phyloP scores from a whole-genome alignment of 2,888 invertebrate species.

The Argyra leucocephala region DNA sequence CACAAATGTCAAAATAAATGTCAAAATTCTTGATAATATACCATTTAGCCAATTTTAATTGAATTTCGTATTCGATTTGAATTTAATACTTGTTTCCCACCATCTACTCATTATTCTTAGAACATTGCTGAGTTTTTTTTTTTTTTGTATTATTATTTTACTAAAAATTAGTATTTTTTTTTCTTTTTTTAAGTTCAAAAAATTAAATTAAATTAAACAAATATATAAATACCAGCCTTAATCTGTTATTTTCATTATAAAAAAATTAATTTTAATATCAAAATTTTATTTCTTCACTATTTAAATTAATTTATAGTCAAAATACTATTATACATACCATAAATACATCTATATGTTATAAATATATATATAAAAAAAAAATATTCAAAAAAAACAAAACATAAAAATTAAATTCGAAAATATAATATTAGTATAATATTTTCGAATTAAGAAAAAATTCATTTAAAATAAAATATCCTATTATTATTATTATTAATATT shows the following conservation, averaged over 20 bases:
- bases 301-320: slow-evolving; percentile 1
- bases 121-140: no score
- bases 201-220: neutral
- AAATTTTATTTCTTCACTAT: neutral
- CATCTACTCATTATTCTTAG: no score
- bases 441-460: neutral
- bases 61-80: no score
- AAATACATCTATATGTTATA: neutral
- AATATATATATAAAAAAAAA: neutral
- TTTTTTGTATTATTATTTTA: no score
- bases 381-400: neutral
- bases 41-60: no score
- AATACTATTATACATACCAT: neutral
- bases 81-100: no score
- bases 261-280: no score
- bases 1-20: no score
- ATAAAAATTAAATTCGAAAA: neutral
- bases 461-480: neutral
- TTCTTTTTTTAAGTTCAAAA: no score
- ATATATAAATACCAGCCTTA: neutral
- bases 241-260: neutral
- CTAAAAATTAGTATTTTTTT: no score
- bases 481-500: neutral
- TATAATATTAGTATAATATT: neutral
- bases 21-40: no score